Evolutionary conservation across 2,888 invertebrate species (phyloP).

Genomic region (Adineta ricciae): DNA sequence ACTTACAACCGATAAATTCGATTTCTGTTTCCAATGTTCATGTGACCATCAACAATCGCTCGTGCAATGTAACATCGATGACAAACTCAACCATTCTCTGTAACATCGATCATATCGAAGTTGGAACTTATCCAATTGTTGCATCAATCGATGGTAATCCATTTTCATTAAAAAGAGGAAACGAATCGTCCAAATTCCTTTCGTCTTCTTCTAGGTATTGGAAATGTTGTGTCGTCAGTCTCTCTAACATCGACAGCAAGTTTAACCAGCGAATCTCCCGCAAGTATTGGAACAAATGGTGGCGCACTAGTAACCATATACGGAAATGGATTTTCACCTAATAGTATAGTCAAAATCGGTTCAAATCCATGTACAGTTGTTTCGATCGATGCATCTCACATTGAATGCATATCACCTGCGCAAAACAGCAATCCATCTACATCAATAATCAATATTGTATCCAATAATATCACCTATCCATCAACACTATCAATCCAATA

Average conservation of each 20-base stretch:
- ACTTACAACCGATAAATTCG: background rate
- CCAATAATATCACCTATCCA: background rate
- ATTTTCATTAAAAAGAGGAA: too few relatives aligned
- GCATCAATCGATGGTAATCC: background rate
- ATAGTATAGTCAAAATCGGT: background rate
- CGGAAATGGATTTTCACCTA: slow-evolving; percentile 21
- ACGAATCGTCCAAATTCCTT: too few relatives aligned
- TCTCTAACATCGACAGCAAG: background rate
- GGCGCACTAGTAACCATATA: slow-evolving; percentile 11
- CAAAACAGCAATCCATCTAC: background rate
- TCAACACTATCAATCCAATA: background rate
- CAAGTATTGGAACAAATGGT: background rate
- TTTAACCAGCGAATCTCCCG: background rate
- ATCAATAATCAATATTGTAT: background rate
- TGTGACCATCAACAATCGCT: background rate
- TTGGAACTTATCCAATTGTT: background rate
- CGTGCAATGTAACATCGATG: background rate
- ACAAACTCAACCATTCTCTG: background rate
- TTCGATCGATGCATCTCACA: background rate
- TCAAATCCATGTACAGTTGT: background rate
- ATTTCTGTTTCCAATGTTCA: background rate
- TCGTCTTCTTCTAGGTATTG: background rate
- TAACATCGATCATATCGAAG: background rate
- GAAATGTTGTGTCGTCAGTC: background rate
- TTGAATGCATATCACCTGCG: slow-evolving; percentile 23